Evolutionary conservation across 2,888 invertebrate species (phyloP), one percentile per base, ranked within the genome.

Genomic region (Apotomis betuletana): DNA sequence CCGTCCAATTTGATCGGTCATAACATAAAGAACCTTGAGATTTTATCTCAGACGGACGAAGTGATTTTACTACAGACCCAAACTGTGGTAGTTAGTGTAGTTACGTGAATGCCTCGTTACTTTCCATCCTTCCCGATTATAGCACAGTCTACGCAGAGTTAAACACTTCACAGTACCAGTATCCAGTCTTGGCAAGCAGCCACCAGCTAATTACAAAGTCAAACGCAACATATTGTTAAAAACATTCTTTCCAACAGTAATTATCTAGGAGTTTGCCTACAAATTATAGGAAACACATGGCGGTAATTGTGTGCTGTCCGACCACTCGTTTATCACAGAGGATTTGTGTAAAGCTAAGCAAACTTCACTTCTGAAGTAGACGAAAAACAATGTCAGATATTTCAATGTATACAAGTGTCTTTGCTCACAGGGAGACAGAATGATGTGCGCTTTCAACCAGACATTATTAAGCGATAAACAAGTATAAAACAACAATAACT

Each of bases 231-330:
- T 44, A 62, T 38, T 59, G 58, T 44, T 52, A 70, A 70, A 57
- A 61, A 60, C 62, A 68, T 72, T 72, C 62, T 72, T 68, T 72
- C 38, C 52, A 62, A 63, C 46, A 41, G 67, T 54, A 63, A 72
- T 72, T 68, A 58, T 68, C 62, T 52, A 36, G 63, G 57, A 67
- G 71, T 58, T 15, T 44, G 64, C 65, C 49, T 51, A 54, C 10
- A 55, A 70, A 71, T 71, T 58, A 63, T 67, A 62, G 44, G 65
- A 63, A 67, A 68, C 72, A 72, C n/a, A 63, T 68, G 67, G 72
- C 62, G 4, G 36, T 54, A 52, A 72, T 63, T 58, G 67, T 58
- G 67, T 49, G 51, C 44, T 60, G 59, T 60, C 65, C 55, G 38
- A 59, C 51, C 49, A 67, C 51, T 67, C 57, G 58, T 67, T 58